These are phyloP conservation scores for Cyclina sinensis DNA, from an alignment of 1,140 invertebrate genomes.

Conservation along the genomic window DNA sequence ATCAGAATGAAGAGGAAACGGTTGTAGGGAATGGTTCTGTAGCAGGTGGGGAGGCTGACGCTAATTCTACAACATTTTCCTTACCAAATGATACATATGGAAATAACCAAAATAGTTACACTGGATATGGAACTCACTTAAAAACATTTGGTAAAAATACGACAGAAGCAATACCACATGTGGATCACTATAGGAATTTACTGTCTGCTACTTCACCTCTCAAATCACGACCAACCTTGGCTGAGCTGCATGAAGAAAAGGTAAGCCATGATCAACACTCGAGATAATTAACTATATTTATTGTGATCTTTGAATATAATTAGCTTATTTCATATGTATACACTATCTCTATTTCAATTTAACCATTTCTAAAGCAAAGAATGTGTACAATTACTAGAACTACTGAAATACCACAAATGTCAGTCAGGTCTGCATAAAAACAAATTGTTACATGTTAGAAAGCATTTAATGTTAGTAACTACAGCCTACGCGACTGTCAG, in stretches of 20 bases:
- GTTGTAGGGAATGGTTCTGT: conserved; percentile 45
- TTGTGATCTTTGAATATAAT: no score
- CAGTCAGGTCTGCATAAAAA: no score
- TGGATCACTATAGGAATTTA: conserved; percentile 98
- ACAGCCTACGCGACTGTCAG: no score
- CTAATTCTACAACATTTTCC: conserved; percentile 68
- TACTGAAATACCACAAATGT: no score
- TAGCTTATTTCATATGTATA: no score
- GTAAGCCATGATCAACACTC: conserved; percentile 64
- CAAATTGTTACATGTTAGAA: no score
- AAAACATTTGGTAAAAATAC: conserved; percentile 94
- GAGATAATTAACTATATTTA: no score
- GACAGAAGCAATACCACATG: conserved; percentile 94
- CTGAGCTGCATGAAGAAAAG: conserved; percentile 94
- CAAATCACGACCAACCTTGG: conserved; percentile 95
- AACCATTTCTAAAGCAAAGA: no score
- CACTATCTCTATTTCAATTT: no score
- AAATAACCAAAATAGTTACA: conserved; percentile 65
- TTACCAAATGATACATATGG: conserved; percentile 88
- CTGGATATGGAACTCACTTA: conserved; percentile 88
- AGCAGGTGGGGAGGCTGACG: conserved; percentile 54
- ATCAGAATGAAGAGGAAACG: conserved; percentile 43
- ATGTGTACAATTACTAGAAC: no score
- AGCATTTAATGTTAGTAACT: no score
- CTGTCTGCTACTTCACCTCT: conserved; percentile 93